A percentile compares a stretch with the other conserved stretches of the same genome.
Evolutionary conservation across 2,113 vertebrate species (phyloP).

Genomic region (Chaetorhynchus papuensis): DNA sequence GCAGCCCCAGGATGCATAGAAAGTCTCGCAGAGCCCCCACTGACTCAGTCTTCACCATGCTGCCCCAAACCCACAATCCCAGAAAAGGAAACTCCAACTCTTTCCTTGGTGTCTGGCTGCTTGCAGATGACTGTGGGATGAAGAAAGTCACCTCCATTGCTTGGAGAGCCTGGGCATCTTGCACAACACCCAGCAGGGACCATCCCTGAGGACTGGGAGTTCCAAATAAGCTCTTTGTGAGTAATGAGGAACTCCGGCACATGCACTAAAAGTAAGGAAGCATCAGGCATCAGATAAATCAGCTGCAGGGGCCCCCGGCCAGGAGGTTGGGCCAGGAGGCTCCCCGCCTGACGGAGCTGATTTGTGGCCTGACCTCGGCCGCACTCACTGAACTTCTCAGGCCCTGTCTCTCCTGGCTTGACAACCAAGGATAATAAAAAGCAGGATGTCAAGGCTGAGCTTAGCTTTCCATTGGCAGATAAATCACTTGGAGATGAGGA

Average conservation of each 20-base stretch:
- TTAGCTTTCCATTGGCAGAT: background rate
- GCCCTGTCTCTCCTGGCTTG: background rate
- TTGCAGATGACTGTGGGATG: background rate
- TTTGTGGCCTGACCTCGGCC: background rate
- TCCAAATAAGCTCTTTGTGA: background rate
- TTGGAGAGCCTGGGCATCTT: background rate
- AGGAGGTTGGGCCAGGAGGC: background rate
- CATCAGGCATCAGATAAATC: background rate
- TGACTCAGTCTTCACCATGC: background rate
- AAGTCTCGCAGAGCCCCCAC: background rate
- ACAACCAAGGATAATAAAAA: background rate
- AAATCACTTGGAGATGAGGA: background rate
- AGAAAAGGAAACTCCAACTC: background rate
- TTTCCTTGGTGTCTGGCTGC: background rate
- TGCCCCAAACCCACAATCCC: background rate
- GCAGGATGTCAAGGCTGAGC: background rate
- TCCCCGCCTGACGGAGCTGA: background rate
- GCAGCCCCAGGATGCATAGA: background rate
- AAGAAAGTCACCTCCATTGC: background rate
- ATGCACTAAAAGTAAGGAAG: slow-evolving; percentile 20
- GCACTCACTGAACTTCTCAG: background rate
- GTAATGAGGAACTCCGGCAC: background rate
- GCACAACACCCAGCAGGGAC: accelerated
- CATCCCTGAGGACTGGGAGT: background rate
- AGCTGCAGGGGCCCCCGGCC: background rate